These are phyloP conservation scores for Riptortus pedestris DNA, from an alignment of 1,140 invertebrate genomes.

Conservation along the genomic window DNA sequence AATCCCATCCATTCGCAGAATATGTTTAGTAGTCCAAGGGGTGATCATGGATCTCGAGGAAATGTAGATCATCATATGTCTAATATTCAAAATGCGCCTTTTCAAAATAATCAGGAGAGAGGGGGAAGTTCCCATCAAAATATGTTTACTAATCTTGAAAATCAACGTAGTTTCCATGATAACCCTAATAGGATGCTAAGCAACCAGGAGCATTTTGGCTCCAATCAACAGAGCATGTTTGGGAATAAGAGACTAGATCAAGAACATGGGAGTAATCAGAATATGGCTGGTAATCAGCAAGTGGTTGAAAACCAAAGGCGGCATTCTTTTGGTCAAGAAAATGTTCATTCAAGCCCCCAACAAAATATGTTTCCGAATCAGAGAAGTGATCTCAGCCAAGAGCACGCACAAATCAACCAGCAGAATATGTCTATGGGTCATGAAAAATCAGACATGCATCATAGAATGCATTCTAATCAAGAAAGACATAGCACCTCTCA, in stretches of 20 bases:
- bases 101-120: neutral
- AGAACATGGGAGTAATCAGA: neutral
- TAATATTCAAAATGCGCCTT: neutral
- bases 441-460: neutral
- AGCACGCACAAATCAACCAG: neutral
- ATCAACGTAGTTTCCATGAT: neutral
- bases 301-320: neutral
- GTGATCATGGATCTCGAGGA: neutral
- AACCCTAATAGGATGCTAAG: neutral
- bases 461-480: neutral
- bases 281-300: neutral
- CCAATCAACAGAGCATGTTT: neutral
- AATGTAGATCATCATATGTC: neutral
- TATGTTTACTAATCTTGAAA: neutral
- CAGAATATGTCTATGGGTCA: neutral
- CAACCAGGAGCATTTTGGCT: neutral
- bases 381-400: neutral
- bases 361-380: neutral
- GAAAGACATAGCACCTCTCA: neutral
- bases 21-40: neutral
- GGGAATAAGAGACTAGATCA: constrained; percentile 1
- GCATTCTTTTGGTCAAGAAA: neutral
- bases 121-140: neutral
- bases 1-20: neutral
- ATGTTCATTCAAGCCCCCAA: neutral